These are phyloP conservation scores for Cryptomyrus ogoouensis DNA, from an alignment of 2,113 vertebrate genomes.

Conservation along the genomic window DNA sequence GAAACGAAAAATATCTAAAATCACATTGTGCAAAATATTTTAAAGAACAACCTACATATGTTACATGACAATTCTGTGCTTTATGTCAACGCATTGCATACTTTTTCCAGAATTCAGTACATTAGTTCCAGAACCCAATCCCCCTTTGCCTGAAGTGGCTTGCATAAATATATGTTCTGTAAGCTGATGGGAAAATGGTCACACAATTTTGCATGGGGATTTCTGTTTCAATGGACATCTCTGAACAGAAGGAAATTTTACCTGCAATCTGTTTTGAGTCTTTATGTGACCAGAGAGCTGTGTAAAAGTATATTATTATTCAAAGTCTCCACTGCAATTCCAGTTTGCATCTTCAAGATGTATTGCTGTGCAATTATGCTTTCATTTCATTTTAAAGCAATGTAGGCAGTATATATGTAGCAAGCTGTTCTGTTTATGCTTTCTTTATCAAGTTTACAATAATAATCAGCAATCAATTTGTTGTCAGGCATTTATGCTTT, in stretches of 20 bases:
- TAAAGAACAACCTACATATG: background rate
- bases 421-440: background rate
- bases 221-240: slow-evolving; percentile 5
- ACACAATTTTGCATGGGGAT: background rate
- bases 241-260: slow-evolving; percentile 5
- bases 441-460: background rate
- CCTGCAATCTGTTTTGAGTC: background rate
- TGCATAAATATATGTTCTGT: background rate
- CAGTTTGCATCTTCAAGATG: background rate
- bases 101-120: background rate
- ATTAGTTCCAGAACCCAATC: slow-evolving; percentile 6
- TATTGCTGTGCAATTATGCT: background rate
- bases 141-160: background rate
- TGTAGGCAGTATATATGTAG: background rate
- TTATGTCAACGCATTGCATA: background rate
- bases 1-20: background rate
- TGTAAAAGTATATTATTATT: slow-evolving; percentile 15
- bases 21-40: background rate
- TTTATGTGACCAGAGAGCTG: background rate
- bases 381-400: background rate
- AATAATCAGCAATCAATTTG: background rate
- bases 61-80: background rate
- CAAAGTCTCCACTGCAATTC: background rate
- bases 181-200: slow-evolving; percentile 4
- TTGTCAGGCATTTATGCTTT: background rate